These are phyloP conservation scores for Pinctada fucata DNA, from an alignment of 2,888 invertebrate species.

Conservation along the genomic window DNA sequence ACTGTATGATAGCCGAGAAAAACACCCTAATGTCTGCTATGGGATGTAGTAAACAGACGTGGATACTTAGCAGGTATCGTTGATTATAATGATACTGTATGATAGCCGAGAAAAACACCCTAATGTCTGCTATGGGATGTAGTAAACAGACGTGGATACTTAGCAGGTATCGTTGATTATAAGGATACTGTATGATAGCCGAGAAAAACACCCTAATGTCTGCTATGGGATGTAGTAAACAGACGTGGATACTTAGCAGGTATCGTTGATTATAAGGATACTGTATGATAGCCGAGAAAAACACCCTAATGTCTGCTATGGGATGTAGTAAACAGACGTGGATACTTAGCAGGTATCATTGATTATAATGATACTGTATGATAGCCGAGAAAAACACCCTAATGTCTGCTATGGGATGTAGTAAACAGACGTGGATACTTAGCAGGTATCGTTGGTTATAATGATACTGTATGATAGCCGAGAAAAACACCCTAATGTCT, in stretches of 20 bases:
- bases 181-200: background rate
- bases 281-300: too few species aligned
- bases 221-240: slow-evolving; percentile 86
- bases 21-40: slow-evolving; percentile 82
- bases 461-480: too few species aligned
- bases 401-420: slow-evolving; percentile 84
- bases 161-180: too few species aligned
- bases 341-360: too few species aligned
- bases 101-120: too few species aligned
- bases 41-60: slow-evolving; percentile 84
- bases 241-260: slow-evolving; percentile 80
- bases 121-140: too few species aligned
- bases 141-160: too few species aligned
- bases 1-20: slow-evolving; percentile 74
- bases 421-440: slow-evolving; percentile 82
- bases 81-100: too few species aligned
- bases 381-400: slow-evolving; percentile 81
- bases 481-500: slow-evolving; percentile 81
- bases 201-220: slow-evolving; percentile 82
- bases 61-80: slow-evolving; percentile 78
- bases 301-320: too few species aligned
- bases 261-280: slow-evolving; percentile 29
- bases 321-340: too few species aligned
- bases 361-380: too few species aligned
- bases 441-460: slow-evolving; percentile 54